Evolutionary conservation across 2,113 vertebrate species (phyloP), one percentile per base, ranked within the genome.

Genomic region (Burhinus oedicnemus): DNA sequence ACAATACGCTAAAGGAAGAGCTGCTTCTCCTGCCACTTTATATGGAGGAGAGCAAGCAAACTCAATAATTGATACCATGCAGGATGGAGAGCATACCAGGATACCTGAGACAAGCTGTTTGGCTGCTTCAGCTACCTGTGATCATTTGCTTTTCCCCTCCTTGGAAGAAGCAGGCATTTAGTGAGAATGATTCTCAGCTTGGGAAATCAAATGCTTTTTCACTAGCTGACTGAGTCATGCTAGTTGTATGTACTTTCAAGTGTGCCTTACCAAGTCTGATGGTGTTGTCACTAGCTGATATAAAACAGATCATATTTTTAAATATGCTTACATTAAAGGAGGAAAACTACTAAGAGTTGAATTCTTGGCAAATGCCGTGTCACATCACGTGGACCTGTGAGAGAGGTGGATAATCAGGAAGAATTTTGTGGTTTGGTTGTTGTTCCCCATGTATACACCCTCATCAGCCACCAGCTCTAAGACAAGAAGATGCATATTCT

Each of bases 11-110:
- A 9, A 69, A 72, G 96, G 95, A 93, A 94, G 70, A 71, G 34
- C 86, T 66, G 61, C 89, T 93, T 91, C 91, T 95, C 83, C 19
- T 52, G 82, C 89, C 93, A 42, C 93, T 94, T 90, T 57, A 87
- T 91, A 71, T 29, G 55, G 69, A 89, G 87, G 52, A 87, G 61
- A 44, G 78, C 61, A 32, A 68, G 87, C 40, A 94, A 89, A 57
- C 75, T 99, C 97, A 98, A 94, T 98, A 98, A 98, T 98, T 97
- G 85, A 98, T 98, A 85, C 55, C 47, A 60, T 92, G 92, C 29
- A 51, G 88, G 95, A 40, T 66, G 62, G 96, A 96, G 91, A 58
- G 17, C 18, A 19, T 95, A 65, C 89, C 89, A 91, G 97, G 97
- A 98, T 98, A 98, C 93, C 97, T 18, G 97, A 98, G 97, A 97